These are phyloP conservation scores for Eolophus roseicapilla DNA, from an alignment of 2,113 vertebrate species.

Conservation along the genomic window DNA sequence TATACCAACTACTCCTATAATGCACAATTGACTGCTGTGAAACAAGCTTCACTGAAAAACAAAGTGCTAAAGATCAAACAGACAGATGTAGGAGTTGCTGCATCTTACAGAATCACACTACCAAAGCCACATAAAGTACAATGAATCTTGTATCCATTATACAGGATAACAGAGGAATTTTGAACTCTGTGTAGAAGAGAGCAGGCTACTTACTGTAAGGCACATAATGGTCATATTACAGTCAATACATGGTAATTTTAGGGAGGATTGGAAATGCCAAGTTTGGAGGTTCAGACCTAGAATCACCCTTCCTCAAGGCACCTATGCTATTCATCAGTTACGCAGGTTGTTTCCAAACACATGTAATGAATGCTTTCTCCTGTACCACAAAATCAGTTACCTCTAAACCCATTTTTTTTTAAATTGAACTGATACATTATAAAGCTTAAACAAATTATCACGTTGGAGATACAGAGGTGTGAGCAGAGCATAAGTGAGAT, in stretches of 20 bases:
- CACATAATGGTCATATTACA: background rate
- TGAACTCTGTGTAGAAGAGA: background rate
- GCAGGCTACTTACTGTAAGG: background rate
- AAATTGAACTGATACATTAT: background rate
- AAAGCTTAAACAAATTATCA: background rate
- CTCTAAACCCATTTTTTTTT: background rate
- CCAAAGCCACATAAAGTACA: background rate
- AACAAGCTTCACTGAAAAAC: background rate
- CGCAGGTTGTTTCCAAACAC: background rate
- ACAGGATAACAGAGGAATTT: rapidly evolving
- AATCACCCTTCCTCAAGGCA: background rate
- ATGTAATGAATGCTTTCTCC: background rate
- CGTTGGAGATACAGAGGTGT: background rate
- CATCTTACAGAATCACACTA: background rate
- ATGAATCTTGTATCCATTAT: background rate
- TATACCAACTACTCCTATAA: background rate
- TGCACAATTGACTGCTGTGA: background rate
- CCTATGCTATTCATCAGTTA: background rate
- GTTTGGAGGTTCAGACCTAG: background rate
- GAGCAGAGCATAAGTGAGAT: background rate
- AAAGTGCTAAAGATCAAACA: background rate
- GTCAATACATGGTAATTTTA: background rate
- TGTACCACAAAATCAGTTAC: background rate
- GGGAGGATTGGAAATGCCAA: background rate
- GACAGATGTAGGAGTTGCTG: background rate